Base-by-base conservation (phyloP, 1,140 invertebrate species). In the Drosophila kohkoa region DNA sequence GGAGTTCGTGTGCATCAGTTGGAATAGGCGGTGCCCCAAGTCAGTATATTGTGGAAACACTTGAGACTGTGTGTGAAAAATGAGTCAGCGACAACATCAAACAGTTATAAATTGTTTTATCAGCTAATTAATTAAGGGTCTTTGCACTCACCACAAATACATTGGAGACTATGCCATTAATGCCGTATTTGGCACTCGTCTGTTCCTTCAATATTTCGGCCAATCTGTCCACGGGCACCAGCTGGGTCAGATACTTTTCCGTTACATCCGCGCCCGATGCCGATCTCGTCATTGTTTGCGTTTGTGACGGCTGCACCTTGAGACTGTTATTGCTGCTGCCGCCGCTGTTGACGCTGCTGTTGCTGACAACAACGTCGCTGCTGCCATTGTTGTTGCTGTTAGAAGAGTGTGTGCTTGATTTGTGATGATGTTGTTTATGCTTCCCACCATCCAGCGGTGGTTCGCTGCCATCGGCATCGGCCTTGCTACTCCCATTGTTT, bases 1-100 rank as follows among this genome's bases (percentile, higher is more conserved):
- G 10, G 94, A 95, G 25, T 91, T 90, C 59, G 92, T 92, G 75
- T 95, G 94, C 62, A 97, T 93, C 90, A 95, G 94, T 64, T 92
- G 92, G 81, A 95, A 97, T 62, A 97, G 93, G 74, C 95, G 95
- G 30, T 94, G 93, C 13, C 95, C 96, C 66, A 97, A 93, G 71
- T 96, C 94, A 2, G 94, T 94, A 92, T 97, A 96, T 90, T 95
- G 94, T n/a, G 96, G 96, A 93, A 97, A 97, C 71, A 97, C 92
- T 92, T 96, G 96, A 75, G 94, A 94, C 94, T 96, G 93, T 35
- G 13, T 10, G 45, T 28, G 51, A 48, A 68, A 68, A 7, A 8
- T 59, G 51, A 11, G 16, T 51, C 20, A 25, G 20, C 20, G 3
- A 25, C 20, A 25, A 25, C 20, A 25, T 25, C 1, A 54, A 43